A percentile compares a stretch with the other conserved stretches of the same genome.
Evolutionary conservation across 2,888 invertebrate species (phyloP).

Genomic region (Homarus gammarus): DNA sequence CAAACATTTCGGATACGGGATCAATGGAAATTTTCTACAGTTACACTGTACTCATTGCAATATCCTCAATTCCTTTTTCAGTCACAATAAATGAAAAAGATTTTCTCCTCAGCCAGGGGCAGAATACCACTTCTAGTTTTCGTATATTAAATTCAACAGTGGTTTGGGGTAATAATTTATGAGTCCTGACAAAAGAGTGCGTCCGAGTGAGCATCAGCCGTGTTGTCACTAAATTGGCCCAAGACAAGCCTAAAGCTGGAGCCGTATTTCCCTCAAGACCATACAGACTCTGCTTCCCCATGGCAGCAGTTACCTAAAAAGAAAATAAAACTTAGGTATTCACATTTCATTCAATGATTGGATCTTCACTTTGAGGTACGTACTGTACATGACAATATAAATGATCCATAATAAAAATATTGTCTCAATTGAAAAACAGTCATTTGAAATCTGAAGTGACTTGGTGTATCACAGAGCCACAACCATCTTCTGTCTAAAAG

Average conservation of each 20-base stretch:
- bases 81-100: constrained; percentile 52
- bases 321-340: too few species aligned
- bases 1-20: too few species aligned
- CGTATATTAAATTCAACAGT: constrained; percentile 36
- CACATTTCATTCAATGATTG: too few species aligned
- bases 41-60: not conserved
- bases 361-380: not conserved
- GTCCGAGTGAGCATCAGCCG: constrained; percentile 81
- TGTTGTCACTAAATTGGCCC: constrained; percentile 85
- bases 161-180: not conserved
- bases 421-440: too few species aligned
- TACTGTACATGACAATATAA: too few species aligned
- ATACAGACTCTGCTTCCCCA: constrained; percentile 37
- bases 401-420: too few species aligned
- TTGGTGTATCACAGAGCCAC: too few species aligned
- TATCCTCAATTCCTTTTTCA: constrained; percentile 56
- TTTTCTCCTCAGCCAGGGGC: constrained; percentile 61
- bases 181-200: not conserved
- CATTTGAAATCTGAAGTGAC: too few species aligned
- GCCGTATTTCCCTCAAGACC: constrained; percentile 77
- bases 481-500: too few species aligned
- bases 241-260: constrained; percentile 84
- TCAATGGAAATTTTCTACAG: too few species aligned
- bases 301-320: constrained; percentile 53
- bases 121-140: constrained; percentile 52